Percentiles rank a stretch among this genome's conserved stretches.
Conservation (phyloP, 2,797 vertebrate species). For the Tragopan temminckii region DNA sequence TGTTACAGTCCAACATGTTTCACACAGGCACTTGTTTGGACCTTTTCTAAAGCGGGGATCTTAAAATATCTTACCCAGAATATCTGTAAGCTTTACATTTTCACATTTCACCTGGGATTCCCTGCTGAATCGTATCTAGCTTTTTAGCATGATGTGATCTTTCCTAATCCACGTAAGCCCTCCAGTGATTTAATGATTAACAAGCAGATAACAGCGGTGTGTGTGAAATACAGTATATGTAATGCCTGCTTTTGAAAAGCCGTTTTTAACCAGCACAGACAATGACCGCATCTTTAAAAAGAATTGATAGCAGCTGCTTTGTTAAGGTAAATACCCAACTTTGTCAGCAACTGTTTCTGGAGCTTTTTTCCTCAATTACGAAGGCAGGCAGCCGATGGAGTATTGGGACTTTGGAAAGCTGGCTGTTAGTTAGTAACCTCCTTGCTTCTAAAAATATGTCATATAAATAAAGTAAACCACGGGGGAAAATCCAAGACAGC, state of each 20-base stretch:
- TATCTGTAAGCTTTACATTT: neutral
- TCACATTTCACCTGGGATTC: neutral
- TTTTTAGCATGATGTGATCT: neutral
- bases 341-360: neutral
- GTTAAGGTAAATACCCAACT: neutral
- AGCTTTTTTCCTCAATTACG: neutral
- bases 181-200: conserved; percentile 45
- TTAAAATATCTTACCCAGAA: neutral
- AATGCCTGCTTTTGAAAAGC: neutral
- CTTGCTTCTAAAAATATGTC: neutral
- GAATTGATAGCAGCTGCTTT: neutral
- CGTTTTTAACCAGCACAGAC: neutral
- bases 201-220: neutral
- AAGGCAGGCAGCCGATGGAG: neutral
- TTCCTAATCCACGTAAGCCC: neutral
- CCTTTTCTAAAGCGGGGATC: neutral
- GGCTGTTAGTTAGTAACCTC: neutral
- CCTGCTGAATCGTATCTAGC: neutral
- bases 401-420: neutral
- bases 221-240: neutral
- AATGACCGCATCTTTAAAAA: neutral
- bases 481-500: neutral
- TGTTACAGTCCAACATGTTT: neutral
- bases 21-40: neutral
- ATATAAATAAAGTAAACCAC: neutral